Evolutionary conservation across 2,797 vertebrate genomes (phyloP), one percentile per base, ranked within the genome.

Genomic region (Schizothorax lantsangensis): DNA sequence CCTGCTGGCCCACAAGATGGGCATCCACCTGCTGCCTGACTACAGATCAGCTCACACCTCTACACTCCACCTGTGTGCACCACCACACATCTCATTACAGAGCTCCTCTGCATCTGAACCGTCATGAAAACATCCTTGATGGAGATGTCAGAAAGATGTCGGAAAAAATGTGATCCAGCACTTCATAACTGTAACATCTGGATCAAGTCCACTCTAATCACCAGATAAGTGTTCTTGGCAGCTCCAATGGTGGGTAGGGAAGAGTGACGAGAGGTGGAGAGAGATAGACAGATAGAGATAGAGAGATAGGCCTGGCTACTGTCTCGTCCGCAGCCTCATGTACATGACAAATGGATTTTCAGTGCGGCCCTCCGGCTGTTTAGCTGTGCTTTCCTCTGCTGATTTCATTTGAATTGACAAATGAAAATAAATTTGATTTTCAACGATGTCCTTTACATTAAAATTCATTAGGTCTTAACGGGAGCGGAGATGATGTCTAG

Each of bases 331-430:
- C 33, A 75, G 49, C 19, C 62, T 71, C 64, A 69, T n/a, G 73
- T 57, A 77, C 72, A 87, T 83, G 80, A 87, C 80, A 69, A 87
- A 87, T 87, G 72, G 77, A 84, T 77, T 84, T 86, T 84, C 59
- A 47, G 21, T 68, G 72, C 36, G 21, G 72, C 43, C 84, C 79
- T 84, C 49, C 12, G 72, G 81, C 74, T 64, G 87, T 88, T 88
- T 81, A 83, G 78, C 43, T 79, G 57, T 33, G 66, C 54, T 74
- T 84, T 86, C 85, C 86, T 62, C 62, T 74, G 45, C 68, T 85
- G 83, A 88, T 88, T 82, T 72, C 49, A 87, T 88, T 87, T 87
- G 40, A 87, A 90, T 88, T 26, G 83, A 88, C 87, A 85, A 88
- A 88, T 69, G 82, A 83, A 88, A 88, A 79, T 68, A 69, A 75